A percentile compares a stretch with the other conserved stretches of the same genome.
Evolutionary conservation across 2,797 vertebrate genomes (phyloP).

Genomic region (Pogoniulus pusillus): DNA sequence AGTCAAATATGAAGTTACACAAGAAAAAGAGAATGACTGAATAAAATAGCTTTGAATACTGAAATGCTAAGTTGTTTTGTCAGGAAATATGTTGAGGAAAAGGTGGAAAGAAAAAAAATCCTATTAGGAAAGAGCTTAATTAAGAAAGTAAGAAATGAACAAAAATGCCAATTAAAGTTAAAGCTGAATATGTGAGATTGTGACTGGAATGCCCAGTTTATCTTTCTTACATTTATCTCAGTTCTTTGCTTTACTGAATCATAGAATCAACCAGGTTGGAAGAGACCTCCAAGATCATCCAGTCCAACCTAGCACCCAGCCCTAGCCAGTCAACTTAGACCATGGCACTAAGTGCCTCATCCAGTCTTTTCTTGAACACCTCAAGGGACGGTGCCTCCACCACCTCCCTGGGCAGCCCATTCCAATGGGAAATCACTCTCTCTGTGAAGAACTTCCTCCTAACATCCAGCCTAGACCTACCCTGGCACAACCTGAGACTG

Average conservation of each 20-base stretch:
- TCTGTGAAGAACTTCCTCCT: too few species aligned
- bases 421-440: too few species aligned
- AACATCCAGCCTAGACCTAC: too few species aligned
- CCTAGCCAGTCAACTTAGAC: too few species aligned
- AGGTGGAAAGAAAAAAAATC: not conserved
- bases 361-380: too few species aligned
- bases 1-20: not conserved
- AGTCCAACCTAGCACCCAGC: too few species aligned
- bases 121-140: rapidly evolving
- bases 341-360: too few species aligned
- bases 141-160: not conserved
- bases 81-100: not conserved
- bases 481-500: too few species aligned
- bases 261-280: too few species aligned
- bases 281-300: too few species aligned
- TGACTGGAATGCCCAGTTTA: not conserved
- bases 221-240: not conserved
- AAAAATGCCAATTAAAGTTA: not conserved
- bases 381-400: too few species aligned
- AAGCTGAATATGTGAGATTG: not conserved
- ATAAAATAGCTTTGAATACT: not conserved
- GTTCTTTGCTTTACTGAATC: not conserved
- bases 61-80: not conserved
- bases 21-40: not conserved
- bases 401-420: too few species aligned